Evolutionary conservation across 2,888 invertebrate genomes (phyloP).

Genomic region (Charanyca ferruginea): DNA sequence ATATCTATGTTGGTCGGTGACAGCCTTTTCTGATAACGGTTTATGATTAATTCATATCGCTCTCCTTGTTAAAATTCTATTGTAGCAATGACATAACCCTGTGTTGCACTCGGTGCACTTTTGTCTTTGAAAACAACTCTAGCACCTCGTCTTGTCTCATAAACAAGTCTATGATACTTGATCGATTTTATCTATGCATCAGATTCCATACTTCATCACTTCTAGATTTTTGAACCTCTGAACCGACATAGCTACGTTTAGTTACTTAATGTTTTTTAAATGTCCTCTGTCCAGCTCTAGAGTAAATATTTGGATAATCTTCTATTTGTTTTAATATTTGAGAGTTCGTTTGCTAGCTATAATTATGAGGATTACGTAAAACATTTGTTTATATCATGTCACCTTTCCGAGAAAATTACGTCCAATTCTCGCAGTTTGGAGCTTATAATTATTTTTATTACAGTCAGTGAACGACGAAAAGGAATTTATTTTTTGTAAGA

Average conservation of each 20-base stretch:
- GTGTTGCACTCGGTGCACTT: constrained; percentile 56
- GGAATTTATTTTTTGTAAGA: no score
- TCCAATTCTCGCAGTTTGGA: constrained; percentile 58
- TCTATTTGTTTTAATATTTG: constrained; percentile 66
- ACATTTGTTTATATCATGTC: constrained; percentile 44
- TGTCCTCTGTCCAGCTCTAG: constrained; percentile 12
- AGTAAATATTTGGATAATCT: constrained; percentile 54
- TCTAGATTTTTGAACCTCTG: constrained; percentile 6
- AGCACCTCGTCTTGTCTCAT: constrained; percentile 14
- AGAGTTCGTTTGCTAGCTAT: constrained; percentile 58
- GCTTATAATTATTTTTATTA: constrained; percentile 25
- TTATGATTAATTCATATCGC: constrained; percentile 50
- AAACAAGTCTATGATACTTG: constrained; percentile 32
- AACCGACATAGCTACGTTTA: neutral
- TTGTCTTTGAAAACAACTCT: constrained; percentile 51
- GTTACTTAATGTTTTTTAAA: constrained; percentile 17
- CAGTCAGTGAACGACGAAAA: constrained; percentile 16
- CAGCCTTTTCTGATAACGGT: constrained; percentile 40
- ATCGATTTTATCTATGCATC: constrained; percentile 40
- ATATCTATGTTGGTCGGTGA: constrained; percentile 41
- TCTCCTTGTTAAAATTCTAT: constrained; percentile 52
- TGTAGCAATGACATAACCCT: constrained; percentile 54
- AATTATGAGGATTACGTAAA: constrained; percentile 64
- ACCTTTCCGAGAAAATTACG: constrained; percentile 62
- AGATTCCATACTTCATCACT: constrained; percentile 16